Evolutionary conservation across 2,797 vertebrate species (phyloP), one percentile per base, ranked within the genome.

Genomic region (Notolepis coatsorum): DNA sequence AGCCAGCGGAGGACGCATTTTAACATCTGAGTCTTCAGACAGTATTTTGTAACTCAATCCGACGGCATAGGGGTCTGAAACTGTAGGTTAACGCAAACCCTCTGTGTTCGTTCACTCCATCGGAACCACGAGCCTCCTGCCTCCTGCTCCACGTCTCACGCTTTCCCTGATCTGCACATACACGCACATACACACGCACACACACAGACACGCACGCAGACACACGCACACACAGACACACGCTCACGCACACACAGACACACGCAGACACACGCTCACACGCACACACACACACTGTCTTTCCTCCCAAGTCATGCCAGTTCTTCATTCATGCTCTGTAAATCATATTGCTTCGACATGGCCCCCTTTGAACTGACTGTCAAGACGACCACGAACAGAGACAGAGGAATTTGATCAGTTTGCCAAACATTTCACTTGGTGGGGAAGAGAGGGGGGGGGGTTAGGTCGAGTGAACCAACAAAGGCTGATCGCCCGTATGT

Each of bases 81-180:
- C 79, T 78, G 70, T 74, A 82, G 71, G 69, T 65, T 71, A 73
- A 71, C 51, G 13, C 25, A 38, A 71, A 66, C 58, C 72, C 51
- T 57, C 68, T 77, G 70, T 71, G 77, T 61, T 58, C 74, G 57
- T 65, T 79, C 66, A 43, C 39, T 55, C 48, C 53, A 51, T 53
- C 69, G 67, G 59, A 79, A 71, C 53, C 35, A 0, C 58, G 54
- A 48, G 46, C 9, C 57, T 56, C 38, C n/a, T 38, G 38, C 45
- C 30, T 57, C 17, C 6, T 23, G 6, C 53, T 42, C 35, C 52
- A 41, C 8, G 37, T 75, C 52, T 68, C 61, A 5, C 21, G 41
- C 61, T 69, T 62, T 72, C 53, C 2, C 1, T 13, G 31, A 35
- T 35, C 13, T 12, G 13, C 13, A 3, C 31, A 3, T 35, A 33